These are phyloP conservation scores for Congeria kusceri DNA, from an alignment of 2,888 invertebrate genomes.

Conservation along the genomic window DNA sequence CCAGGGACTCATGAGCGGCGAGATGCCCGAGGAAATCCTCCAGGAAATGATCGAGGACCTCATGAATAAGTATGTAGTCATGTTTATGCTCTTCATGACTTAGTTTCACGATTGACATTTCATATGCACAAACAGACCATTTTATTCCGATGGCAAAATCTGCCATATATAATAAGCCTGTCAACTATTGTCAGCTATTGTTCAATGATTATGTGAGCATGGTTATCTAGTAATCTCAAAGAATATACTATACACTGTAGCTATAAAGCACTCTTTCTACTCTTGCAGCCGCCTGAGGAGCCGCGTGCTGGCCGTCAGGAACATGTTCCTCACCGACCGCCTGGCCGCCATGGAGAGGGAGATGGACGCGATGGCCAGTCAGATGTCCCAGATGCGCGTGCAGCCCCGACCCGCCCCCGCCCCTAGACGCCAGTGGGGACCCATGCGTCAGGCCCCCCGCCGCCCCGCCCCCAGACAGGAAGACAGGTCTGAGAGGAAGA, in stretches of 20 bases:
- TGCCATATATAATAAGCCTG: no score
- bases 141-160: no score
- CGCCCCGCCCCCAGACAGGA: neutral
- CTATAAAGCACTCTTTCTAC: no score
- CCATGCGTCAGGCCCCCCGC: conserved; percentile 14
- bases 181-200: no score
- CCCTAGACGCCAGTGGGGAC: conserved; percentile 6
- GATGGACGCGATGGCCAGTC: conserved; percentile 32
- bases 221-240: no score
- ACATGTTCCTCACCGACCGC: conserved; percentile 61
- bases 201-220: no score
- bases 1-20: conserved; percentile 53
- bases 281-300: conserved; percentile 56
- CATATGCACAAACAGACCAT: no score
- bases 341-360: conserved; percentile 55
- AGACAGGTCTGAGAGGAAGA: no score
- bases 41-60: conserved; percentile 65
- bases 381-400: conserved; percentile 1
- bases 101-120: no score
- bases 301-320: conserved; percentile 56
- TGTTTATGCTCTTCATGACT: no score
- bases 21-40: conserved; percentile 62
- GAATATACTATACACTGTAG: no score
- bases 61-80: conserved; percentile 62
- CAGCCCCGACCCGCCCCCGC: conserved; percentile 17